A percentile compares a stretch with the other conserved stretches of the same genome.
phyloP scores from a whole-genome alignment of 2,113 vertebrate genomes.

The Mola mola region DNA sequence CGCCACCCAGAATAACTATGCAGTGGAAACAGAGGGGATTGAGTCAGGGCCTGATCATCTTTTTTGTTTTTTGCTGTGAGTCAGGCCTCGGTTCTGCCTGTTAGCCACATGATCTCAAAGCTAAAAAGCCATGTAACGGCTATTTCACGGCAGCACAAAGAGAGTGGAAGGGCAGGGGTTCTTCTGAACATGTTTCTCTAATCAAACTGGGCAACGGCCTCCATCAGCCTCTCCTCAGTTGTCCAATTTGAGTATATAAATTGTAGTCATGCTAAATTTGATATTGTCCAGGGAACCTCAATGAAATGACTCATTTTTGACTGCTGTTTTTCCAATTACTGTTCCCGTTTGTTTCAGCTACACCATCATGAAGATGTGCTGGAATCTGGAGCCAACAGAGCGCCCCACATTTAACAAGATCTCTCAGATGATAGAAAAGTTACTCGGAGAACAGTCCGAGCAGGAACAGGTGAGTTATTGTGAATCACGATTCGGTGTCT shows the following conservation, averaged over 20 bases:
- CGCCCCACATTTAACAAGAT: conserved; percentile 93
- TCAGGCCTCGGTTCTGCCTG: conserved; percentile 74
- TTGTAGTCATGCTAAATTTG: background rate
- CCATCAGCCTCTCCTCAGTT: conserved; percentile 25
- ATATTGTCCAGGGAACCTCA: background rate
- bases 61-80: conserved; percentile 69
- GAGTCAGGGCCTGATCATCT: conserved; percentile 70
- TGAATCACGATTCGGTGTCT: too few relatives aligned
- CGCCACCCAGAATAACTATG: conserved; percentile 56
- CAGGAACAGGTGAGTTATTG: conserved; percentile 72
- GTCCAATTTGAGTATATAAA: background rate
- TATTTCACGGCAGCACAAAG: conserved; percentile 67
- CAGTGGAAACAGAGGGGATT: conserved; percentile 48
- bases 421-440: conserved; percentile 84
- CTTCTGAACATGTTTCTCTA: conserved; percentile 54
- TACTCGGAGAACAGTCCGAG: conserved; percentile 76
- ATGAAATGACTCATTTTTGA: too few relatives aligned
- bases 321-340: background rate
- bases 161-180: conserved; percentile 44
- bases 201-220: conserved; percentile 47
- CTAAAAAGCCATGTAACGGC: conserved; percentile 60
- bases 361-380: conserved; percentile 92
- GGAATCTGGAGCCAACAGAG: conserved; percentile 89
- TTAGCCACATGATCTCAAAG: conserved; percentile 77
- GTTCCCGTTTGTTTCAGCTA: conserved; percentile 89